Evolutionary conservation across 2,113 vertebrate species (phyloP).

Genomic region (Mesitornis unicolor): DNA sequence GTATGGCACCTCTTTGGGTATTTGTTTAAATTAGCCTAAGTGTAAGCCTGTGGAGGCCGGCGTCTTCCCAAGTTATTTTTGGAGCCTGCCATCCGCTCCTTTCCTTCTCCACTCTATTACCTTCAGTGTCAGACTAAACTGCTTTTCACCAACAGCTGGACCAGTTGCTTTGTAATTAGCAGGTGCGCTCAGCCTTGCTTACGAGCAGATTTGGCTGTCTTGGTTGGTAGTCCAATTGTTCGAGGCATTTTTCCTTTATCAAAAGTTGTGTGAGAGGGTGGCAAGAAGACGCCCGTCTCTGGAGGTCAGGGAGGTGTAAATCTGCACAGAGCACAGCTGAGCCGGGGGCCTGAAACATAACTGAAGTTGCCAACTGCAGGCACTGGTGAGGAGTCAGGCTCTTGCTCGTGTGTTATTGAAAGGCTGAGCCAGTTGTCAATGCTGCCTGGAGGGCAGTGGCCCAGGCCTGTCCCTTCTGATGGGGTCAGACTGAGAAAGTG

Average conservation of each 20-base stretch:
- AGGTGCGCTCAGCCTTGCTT: not conserved
- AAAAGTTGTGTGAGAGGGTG: not conserved
- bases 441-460: not conserved
- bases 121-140: not conserved
- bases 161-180: not conserved
- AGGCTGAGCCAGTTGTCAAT: not conserved
- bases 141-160: not conserved
- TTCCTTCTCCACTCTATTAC: not conserved
- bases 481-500: not conserved
- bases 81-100: not conserved
- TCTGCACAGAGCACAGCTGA: not conserved
- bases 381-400: not conserved
- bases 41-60: not conserved
- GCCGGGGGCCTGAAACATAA: too few species aligned
- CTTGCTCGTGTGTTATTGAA: not conserved
- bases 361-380: not conserved
- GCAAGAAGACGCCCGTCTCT: not conserved
- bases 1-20: not conserved
- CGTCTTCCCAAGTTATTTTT: not conserved
- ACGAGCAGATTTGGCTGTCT: not conserved
- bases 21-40: not conserved
- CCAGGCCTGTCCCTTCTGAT: not conserved
- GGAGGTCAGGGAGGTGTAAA: not conserved
- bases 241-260: not conserved
- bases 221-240: not conserved